Evolutionary conservation across 2,888 invertebrate species (phyloP).

Genomic region (Incurvaria masculella): DNA sequence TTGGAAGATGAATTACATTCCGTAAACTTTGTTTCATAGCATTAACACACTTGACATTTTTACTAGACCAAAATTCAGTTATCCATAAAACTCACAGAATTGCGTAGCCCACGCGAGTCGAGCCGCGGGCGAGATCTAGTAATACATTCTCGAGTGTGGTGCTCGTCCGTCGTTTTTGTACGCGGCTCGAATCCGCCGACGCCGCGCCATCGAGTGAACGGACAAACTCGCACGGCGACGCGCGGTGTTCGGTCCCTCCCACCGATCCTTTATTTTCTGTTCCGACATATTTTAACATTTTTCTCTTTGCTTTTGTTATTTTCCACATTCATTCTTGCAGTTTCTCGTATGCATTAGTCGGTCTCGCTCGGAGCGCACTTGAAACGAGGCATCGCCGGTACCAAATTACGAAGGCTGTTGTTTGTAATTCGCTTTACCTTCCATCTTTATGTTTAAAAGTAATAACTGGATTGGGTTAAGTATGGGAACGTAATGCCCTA

Average conservation of each 20-base stretch:
- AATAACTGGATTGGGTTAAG: too few species aligned
- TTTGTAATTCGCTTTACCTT: not conserved
- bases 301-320: slow-evolving; percentile 40
- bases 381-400: slow-evolving; percentile 47
- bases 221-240: slow-evolving; percentile 13
- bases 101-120: not conserved
- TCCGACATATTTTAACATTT: slow-evolving; percentile 47
- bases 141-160: too few species aligned
- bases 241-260: slow-evolving; percentile 40
- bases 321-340: slow-evolving; percentile 11
- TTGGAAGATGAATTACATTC: too few species aligned
- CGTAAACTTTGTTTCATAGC: too few species aligned
- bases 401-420: slow-evolving; percentile 44
- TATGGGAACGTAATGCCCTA: too few species aligned
- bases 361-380: slow-evolving; percentile 32
- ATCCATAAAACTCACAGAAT: too few species aligned
- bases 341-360: slow-evolving; percentile 38
- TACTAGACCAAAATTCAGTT: too few species aligned
- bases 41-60: too few species aligned
- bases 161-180: not conserved
- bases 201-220: not conserved
- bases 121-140: slow-evolving; percentile 8
- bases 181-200: not conserved
- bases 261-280: slow-evolving; percentile 39
- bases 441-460: too few species aligned